These are phyloP conservation scores for Chouioia cunea DNA, from an alignment of 2,888 invertebrate genomes.

Conservation along the genomic window DNA sequence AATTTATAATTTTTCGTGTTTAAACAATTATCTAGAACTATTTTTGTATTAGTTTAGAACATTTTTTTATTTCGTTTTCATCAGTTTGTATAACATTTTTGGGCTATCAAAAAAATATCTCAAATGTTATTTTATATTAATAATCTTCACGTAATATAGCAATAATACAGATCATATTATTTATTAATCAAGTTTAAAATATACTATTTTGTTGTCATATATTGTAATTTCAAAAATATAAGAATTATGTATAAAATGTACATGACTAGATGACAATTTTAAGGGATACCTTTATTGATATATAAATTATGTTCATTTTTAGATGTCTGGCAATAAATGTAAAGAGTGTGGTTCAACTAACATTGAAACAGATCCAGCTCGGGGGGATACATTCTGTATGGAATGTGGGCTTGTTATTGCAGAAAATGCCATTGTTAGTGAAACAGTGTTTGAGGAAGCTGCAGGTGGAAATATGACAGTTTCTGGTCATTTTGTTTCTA, in stretches of 20 bases:
- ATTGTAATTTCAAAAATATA: too few relatives aligned
- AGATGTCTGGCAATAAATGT: slow-evolving; percentile 81
- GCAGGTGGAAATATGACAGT: slow-evolving; percentile 88
- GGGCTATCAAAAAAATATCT: too few relatives aligned
- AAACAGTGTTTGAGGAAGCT: slow-evolving; percentile 95
- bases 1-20: neutral
- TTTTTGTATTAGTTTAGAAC: neutral
- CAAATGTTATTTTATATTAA: slow-evolving; percentile 1
- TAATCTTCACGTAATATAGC: neutral
- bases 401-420: slow-evolving; percentile 96
- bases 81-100: neutral
- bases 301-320: slow-evolving; percentile 20
- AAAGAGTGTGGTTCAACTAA: slow-evolving; percentile 90
- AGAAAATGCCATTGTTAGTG: slow-evolving; percentile 95
- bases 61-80: neutral
- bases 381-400: slow-evolving; percentile 96
- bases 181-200: too few relatives aligned
- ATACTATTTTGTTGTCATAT: too few relatives aligned
- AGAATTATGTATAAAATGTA: too few relatives aligned
- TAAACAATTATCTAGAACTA: neutral
- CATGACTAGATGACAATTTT: neutral
- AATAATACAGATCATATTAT: too few relatives aligned
- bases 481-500: slow-evolving; percentile 93
- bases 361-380: slow-evolving; percentile 93
- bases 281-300: neutral